phyloP scores from a whole-genome alignment of 2,113 vertebrate genomes.

The Dissostichus mawsoni region DNA sequence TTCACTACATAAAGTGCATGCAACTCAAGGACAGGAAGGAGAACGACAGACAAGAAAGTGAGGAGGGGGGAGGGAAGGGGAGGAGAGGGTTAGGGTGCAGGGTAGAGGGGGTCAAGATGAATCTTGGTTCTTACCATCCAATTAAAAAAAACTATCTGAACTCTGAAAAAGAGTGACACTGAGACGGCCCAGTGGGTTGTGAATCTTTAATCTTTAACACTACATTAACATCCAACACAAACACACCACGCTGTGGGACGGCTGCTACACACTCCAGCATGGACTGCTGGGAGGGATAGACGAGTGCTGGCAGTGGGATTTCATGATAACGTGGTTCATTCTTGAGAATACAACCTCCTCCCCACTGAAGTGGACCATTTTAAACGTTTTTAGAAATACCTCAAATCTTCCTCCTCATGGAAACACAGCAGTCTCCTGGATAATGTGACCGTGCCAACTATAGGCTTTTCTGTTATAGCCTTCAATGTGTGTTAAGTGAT shows the following conservation, averaged over 20 bases:
- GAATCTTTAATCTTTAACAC: constrained; percentile 46
- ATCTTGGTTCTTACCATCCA: constrained; percentile 77
- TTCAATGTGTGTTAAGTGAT: not conserved
- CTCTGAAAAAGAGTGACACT: constrained; percentile 47
- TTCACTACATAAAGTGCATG: constrained; percentile 62
- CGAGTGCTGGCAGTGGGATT: too few species aligned
- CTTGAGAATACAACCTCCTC: not conserved
- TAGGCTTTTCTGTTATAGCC: not conserved
- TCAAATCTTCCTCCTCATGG: not conserved
- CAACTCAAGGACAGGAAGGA: constrained; percentile 42
- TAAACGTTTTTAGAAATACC: too few species aligned
- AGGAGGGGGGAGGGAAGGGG: not conserved
- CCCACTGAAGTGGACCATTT: too few species aligned
- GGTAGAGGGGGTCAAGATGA: constrained; percentile 33
- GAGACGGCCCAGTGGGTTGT: constrained; percentile 39
- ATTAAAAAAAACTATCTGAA: constrained; percentile 57
- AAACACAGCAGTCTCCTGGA: not conserved
- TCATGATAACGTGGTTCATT: not conserved
- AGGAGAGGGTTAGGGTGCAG: not conserved
- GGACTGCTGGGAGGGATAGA: not conserved
- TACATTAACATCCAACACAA: constrained; percentile 1
- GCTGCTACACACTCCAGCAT: too few species aligned
- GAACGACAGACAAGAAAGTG: not conserved
- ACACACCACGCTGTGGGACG: not conserved
- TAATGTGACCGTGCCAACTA: not conserved